Percentiles rank a stretch among this genome's conserved stretches.
These are phyloP conservation scores for Grus americana DNA, from an alignment of 2,113 vertebrate species.

Conservation along the genomic window DNA sequence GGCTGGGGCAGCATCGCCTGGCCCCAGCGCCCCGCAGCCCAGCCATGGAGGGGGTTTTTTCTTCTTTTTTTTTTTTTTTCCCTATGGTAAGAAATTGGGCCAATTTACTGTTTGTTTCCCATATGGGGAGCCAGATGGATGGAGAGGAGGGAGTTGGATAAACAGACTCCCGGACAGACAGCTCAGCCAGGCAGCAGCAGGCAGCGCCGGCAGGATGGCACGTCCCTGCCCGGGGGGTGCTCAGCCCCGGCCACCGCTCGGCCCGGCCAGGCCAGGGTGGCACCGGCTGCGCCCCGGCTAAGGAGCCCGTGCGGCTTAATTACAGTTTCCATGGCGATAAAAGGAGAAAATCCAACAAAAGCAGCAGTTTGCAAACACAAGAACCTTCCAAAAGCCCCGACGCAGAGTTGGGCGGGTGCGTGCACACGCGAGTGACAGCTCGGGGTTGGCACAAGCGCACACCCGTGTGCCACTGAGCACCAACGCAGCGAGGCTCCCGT, in stretches of 20 bases:
- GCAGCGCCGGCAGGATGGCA: not conserved
- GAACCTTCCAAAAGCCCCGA: not conserved
- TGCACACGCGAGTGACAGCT: rapidly evolving
- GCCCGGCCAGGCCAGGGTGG: not conserved
- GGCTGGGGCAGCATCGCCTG: rapidly evolving
- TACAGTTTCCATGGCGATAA: constrained; percentile 66
- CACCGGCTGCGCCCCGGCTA: not conserved
- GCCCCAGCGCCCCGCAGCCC: rapidly evolving
- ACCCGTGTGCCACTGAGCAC: not conserved
- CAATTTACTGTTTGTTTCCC: constrained; percentile 52
- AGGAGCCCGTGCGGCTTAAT: not conserved
- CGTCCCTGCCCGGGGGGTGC: not conserved
- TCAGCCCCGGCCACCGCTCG: not conserved
- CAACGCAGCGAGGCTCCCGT: rapidly evolving
- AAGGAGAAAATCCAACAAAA: not conserved
- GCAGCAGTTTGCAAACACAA: constrained; percentile 41
- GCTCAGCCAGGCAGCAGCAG: constrained; percentile 35
- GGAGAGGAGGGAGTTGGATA: constrained; percentile 58
- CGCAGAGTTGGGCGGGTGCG: rapidly evolving
- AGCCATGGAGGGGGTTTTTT: not conserved
- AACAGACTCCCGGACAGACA: constrained; percentile 36
- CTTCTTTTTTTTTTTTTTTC: too few species aligned
- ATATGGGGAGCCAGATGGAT: constrained; percentile 78
- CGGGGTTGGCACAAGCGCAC: not conserved
- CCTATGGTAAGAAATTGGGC: constrained; percentile 31